Conservation (phyloP, 2,113 vertebrate genomes). For the Crotalus viridis region DNA sequence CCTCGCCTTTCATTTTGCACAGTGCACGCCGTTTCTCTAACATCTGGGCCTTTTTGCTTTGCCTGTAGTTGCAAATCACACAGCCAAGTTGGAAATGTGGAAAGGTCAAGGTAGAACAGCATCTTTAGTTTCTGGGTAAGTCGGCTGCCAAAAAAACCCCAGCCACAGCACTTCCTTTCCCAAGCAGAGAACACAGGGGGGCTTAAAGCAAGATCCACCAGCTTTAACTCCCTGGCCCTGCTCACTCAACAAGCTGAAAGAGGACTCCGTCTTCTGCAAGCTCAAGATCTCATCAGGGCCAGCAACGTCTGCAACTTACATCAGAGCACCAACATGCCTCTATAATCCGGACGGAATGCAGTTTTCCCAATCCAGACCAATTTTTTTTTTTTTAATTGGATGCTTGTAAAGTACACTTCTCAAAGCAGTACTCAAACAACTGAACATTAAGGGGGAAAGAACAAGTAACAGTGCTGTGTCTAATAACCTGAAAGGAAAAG, state of each 20-base stretch:
- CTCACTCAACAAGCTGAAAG: not conserved
- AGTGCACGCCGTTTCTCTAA: not conserved
- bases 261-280: not conserved
- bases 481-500: not conserved
- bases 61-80: not conserved
- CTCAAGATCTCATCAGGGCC: not conserved
- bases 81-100: not conserved
- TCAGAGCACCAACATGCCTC: not conserved
- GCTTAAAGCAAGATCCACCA: not conserved
- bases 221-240: not conserved
- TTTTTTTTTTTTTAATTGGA: not conserved
- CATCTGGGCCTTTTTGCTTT: rapidly evolving
- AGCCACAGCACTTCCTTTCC: not conserved
- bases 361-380: not conserved
- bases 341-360: not conserved
- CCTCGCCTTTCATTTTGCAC: not conserved
- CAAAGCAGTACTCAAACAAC: not conserved
- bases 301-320: not conserved
- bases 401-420: not conserved
- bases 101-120: not conserved
- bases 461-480: not conserved
- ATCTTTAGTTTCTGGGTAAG: not conserved
- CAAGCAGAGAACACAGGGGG: not conserved
- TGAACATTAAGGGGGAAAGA: not conserved
- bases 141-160: not conserved